These are phyloP conservation scores for Drosophila parthenogenetica DNA, from an alignment of 2,888 invertebrate species.

Conservation along the genomic window DNA sequence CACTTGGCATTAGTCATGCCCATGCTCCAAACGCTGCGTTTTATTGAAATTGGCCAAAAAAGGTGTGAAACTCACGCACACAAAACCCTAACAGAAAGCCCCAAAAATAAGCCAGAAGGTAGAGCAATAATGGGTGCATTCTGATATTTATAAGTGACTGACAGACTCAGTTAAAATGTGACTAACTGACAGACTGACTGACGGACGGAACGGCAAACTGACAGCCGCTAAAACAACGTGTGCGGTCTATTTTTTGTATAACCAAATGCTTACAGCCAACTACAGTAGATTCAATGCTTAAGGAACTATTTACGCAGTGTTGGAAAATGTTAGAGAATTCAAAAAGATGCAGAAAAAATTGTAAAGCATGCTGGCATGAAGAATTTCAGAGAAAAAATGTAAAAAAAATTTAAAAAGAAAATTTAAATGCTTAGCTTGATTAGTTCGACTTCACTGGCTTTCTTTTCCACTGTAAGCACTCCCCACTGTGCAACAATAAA, in stretches of 20 bases:
- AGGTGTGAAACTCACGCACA: conserved; percentile 68
- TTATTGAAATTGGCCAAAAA: conserved; percentile 59
- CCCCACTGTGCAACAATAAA: conserved; percentile 33
- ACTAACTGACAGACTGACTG: conserved; percentile 19
- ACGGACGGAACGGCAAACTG: conserved; percentile 38
- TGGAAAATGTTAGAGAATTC: neutral
- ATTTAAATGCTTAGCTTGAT: no score
- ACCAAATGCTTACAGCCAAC: conserved; percentile 6
- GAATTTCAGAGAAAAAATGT: no score
- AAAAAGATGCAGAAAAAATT: no score
- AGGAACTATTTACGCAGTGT: neutral
- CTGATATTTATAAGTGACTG: conserved; percentile 66
- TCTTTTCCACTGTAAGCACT: conserved; percentile 8
- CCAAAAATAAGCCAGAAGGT: conserved; percentile 21
- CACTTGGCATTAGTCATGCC: conserved; percentile 52
- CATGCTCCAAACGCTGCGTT: conserved; percentile 26
- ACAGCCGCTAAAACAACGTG: conserved; percentile 45
- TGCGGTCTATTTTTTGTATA: conserved; percentile 44
- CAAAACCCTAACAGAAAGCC: conserved; percentile 24
- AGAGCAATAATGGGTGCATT: conserved; percentile 40
- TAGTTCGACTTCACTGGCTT: no score
- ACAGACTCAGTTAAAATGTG: conserved; percentile 23
- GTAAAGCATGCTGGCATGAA: no score
- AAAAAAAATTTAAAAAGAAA: no score
- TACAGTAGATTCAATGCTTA: conserved; percentile 1